Evolutionary conservation across 2,888 invertebrate species (phyloP), one percentile per base, ranked within the genome.

Genomic region (Lydus trimaculatus): DNA sequence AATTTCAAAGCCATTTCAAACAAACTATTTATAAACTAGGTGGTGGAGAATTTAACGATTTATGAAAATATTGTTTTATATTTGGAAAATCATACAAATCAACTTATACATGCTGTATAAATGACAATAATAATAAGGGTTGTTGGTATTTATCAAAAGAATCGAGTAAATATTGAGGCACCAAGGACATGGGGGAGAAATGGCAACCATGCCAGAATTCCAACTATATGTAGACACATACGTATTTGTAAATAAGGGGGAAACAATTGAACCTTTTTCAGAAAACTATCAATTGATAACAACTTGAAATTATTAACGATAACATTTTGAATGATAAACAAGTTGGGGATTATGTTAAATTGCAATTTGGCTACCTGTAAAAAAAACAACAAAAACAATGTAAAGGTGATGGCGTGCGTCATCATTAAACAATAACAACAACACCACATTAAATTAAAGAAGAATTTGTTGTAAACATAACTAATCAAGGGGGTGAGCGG

Each of bases 1-100:
- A 52, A 52, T 52, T 23, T 52, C 48, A 52, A 52, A 11, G 23
- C 48, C 48, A 52, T 52, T 52, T 52, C 48, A 23, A n/a, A 20
- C 48, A 23, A n/a, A 20, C 48, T 52, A 52, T 52, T 52, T 52
- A 52, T 52, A 52, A 52, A 20, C 9, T n/a, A n/a, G n/a, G n/a
- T n/a, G n/a, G n/a, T n/a, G n/a, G n/a, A 43, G 1, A 43, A 43
- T 43, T 43, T 8, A 43, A 43, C 17, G 17, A 36, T 36, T 36
- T 36, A 13, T 2, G 15, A 2, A 36, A 36, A 36, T 36, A 31
- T 8, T 6, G 7, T 8, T 31, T 28, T 28, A 28, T 28, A 28
- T 28, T 28, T 28, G 28, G 36, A 11, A 15, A 36, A 15, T 36
- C 15, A 15, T 13, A 13, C 13, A 36, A 36, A n/a, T n/a, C n/a